Percentiles rank a stretch among this genome's conserved stretches.
These are phyloP conservation scores for Spodoptera littoralis DNA, from an alignment of 2,888 invertebrate genomes.

Conservation along the genomic window DNA sequence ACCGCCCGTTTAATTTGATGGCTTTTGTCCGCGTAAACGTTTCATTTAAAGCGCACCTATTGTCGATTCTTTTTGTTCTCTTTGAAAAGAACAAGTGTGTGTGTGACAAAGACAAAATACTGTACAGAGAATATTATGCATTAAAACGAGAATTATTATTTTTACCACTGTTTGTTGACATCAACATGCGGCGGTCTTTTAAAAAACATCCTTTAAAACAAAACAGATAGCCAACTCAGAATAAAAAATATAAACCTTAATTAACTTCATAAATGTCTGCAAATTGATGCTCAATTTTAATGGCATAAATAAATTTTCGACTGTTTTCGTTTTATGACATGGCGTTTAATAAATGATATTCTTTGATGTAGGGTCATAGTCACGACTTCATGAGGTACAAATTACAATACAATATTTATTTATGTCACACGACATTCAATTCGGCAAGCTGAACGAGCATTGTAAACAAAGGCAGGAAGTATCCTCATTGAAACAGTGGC, in stretches of 20 bases:
- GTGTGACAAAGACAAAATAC: conserved; percentile 15
- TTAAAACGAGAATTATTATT: too few relatives aligned
- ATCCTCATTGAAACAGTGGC: conserved; percentile 52
- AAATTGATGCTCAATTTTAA: too few relatives aligned
- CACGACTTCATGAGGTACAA: too few relatives aligned
- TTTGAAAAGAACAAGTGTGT: conserved; percentile 6
- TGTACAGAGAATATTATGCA: neutral
- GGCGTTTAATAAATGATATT: conserved; percentile 47
- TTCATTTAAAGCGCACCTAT: conserved; percentile 20
- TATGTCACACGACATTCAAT: conserved; percentile 61
- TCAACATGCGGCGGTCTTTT: too few relatives aligned
- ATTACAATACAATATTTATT: conserved; percentile 50
- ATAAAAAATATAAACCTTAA: too few relatives aligned
- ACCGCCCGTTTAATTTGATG: conserved; percentile 42
- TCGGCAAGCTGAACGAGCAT: conserved; percentile 64
- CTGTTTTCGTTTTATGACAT: conserved; percentile 4
- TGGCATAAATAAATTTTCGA: conserved; percentile 14
- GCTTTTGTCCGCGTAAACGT: conserved; percentile 33
- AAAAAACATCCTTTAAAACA: too few relatives aligned
- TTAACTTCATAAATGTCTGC: too few relatives aligned
- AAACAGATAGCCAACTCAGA: too few relatives aligned
- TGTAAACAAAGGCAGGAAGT: conserved; percentile 75
- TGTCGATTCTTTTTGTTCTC: conserved; percentile 29
- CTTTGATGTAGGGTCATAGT: conserved; percentile 42
- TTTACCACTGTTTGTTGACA: too few relatives aligned